Percentiles rank a stretch among this genome's conserved stretches.
phyloP scores from a whole-genome alignment of 2,797 vertebrate genomes.

The Periparus ater region DNA sequence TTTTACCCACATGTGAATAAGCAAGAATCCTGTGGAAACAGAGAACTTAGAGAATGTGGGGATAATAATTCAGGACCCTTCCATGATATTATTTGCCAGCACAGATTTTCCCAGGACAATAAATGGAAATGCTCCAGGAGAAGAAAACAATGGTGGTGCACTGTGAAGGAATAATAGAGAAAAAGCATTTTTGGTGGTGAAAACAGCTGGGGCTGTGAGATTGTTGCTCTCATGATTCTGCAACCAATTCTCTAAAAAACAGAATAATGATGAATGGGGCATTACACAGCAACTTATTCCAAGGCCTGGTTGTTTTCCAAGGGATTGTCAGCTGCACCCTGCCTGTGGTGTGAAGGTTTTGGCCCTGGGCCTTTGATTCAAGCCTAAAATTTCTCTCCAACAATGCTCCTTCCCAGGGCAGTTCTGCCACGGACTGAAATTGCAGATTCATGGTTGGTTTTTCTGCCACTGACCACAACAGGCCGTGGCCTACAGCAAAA shows the following conservation, averaged over 20 bases:
- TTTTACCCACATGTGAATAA: not conserved
- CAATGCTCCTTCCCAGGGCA: not conserved
- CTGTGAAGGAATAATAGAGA: not conserved
- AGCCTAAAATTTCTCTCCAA: not conserved
- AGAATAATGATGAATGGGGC: not conserved
- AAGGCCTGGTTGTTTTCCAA: not conserved
- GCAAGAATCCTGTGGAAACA: not conserved
- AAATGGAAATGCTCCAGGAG: conserved; percentile 41
- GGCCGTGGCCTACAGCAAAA: not conserved
- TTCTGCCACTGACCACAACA: not conserved
- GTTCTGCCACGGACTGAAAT: not conserved
- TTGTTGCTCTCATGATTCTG: not conserved
- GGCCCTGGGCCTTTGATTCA: not conserved
- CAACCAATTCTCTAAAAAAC: not conserved
- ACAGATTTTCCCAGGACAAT: conserved; percentile 26
- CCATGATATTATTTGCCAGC: not conserved
- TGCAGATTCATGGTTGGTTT: not conserved
- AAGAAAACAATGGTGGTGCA: conserved; percentile 24
- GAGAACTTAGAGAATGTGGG: not conserved
- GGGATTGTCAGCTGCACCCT: not conserved
- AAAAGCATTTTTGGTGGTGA: not conserved
- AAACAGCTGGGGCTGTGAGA: not conserved
- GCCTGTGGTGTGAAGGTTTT: not conserved
- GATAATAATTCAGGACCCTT: not conserved
- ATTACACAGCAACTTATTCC: not conserved